These are phyloP conservation scores for Chondrilla cf. caribensis DNA, from an alignment of 37 sponge, comb jelly and placozoan species.

Conservation along the genomic window DNA sequence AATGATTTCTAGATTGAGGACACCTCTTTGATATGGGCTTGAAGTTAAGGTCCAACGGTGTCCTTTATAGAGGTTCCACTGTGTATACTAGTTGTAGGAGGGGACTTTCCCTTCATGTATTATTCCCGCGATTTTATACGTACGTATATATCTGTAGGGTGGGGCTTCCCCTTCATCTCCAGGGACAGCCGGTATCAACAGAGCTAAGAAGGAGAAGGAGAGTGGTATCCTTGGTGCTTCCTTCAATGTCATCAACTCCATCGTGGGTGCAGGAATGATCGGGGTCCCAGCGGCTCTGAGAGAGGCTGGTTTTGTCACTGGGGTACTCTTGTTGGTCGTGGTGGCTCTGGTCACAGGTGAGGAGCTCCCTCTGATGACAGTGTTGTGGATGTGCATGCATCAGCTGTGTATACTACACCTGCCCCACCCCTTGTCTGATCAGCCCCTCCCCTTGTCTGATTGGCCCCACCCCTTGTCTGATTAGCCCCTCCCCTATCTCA, in stretches of 20 bases:
- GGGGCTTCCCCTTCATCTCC: no score
- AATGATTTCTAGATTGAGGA: no score
- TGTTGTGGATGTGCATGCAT: no score
- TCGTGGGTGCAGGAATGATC: slow-evolving; percentile 72
- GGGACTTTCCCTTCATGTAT: no score
- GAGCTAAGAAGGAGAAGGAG: slow-evolving; percentile 7
- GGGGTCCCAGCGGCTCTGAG: slow-evolving; percentile 56
- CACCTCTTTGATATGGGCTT: no score
- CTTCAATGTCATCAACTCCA: slow-evolving; percentile 75
- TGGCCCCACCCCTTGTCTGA: neutral
- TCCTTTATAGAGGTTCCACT: no score
- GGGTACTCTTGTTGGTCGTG: neutral
- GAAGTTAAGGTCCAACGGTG: no score
- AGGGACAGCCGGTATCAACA: no score
- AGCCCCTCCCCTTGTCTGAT: slow-evolving; percentile 23
- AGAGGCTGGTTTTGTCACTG: slow-evolving; percentile 48
- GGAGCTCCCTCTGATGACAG: no score
- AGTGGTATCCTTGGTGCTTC: slow-evolving; percentile 53
- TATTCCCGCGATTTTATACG: no score
- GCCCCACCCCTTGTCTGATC: slow-evolving; percentile 36
- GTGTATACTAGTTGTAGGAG: no score
- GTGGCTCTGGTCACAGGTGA: slow-evolving; percentile 27
- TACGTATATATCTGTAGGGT: no score
- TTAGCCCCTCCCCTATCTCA: neutral
- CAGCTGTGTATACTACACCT: neutral